phyloP scores from a whole-genome alignment of 2,113 vertebrate genomes.

The Rallus limicola region DNA sequence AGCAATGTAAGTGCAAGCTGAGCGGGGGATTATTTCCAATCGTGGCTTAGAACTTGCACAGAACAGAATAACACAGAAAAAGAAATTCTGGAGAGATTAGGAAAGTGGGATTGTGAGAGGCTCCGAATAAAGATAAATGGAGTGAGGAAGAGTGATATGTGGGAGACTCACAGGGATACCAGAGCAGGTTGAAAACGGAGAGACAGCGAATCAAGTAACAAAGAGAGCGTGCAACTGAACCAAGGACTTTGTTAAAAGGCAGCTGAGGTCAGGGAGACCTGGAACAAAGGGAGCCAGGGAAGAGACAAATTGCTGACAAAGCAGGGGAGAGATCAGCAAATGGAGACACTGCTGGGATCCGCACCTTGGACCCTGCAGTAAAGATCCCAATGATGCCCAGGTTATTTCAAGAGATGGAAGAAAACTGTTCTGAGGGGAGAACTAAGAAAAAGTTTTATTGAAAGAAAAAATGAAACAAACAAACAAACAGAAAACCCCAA shows the following conservation, averaged over 20 bases:
- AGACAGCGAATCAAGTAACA: slow-evolving; percentile 60
- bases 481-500: too few relatives aligned
- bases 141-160: slow-evolving; percentile 43
- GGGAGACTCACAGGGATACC: slow-evolving; percentile 22
- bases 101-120: slow-evolving; percentile 3
- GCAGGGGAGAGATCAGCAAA: slow-evolving; percentile 34
- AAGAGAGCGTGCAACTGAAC: slow-evolving; percentile 31
- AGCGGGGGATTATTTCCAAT: neutral
- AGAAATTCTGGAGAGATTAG: slow-evolving; percentile 23
- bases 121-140: slow-evolving; percentile 60
- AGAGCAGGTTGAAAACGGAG: slow-evolving; percentile 63
- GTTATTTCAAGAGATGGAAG: neutral
- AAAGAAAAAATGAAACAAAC: neutral
- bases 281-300: slow-evolving; percentile 33
- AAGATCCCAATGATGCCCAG: neutral
- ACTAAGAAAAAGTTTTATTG: neutral
- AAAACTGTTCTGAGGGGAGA: neutral
- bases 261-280: slow-evolving; percentile 41
- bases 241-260: slow-evolving; percentile 4
- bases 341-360: neutral
- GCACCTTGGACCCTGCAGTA: neutral
- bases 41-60: neutral
- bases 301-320: slow-evolving; percentile 45
- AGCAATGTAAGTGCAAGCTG: neutral
- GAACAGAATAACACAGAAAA: slow-evolving; percentile 7